phyloP scores from a whole-genome alignment of 2,888 invertebrate genomes.

The Cenopis cana region DNA sequence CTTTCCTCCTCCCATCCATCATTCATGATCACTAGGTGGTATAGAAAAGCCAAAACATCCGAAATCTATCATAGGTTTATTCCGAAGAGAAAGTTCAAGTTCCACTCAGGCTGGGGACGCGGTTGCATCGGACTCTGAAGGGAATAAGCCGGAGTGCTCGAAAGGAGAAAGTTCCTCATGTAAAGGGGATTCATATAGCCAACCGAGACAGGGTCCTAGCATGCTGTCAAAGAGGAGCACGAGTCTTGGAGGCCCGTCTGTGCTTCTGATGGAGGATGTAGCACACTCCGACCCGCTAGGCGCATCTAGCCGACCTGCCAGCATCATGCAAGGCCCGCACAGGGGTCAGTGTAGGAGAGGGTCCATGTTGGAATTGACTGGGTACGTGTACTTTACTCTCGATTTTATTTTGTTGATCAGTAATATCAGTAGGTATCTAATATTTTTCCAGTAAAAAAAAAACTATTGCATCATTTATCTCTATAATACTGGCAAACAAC shows the following conservation, averaged over 20 bases:
- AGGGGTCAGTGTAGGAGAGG: slow-evolving; percentile 90
- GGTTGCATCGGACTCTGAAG: slow-evolving; percentile 85
- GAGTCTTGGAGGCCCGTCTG: slow-evolving; percentile 80
- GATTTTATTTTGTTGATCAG: background rate
- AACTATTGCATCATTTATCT: background rate
- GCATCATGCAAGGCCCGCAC: slow-evolving; percentile 85
- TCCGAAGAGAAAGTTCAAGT: slow-evolving; percentile 92
- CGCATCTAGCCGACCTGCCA: slow-evolving; percentile 86
- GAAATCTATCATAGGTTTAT: slow-evolving; percentile 95
- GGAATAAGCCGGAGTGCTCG: slow-evolving; percentile 71
- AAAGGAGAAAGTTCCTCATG: slow-evolving; percentile 72
- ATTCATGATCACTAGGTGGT: slow-evolving; percentile 86
- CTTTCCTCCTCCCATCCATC: slow-evolving; percentile 60
- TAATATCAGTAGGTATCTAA: no score
- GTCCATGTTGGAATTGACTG: slow-evolving; percentile 93
- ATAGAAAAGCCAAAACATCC: slow-evolving; percentile 94
- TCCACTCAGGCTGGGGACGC: slow-evolving; percentile 85
- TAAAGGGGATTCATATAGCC: slow-evolving; percentile 64
- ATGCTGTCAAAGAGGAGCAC: slow-evolving; percentile 77
- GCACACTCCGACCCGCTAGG: slow-evolving; percentile 86
- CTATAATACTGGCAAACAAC: no score
- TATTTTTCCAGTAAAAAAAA: no score
- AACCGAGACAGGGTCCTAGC: slow-evolving; percentile 71
- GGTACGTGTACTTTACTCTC: slow-evolving; percentile 82
- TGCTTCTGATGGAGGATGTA: slow-evolving; percentile 86